Conservation (phyloP, 64 coral and sea anemone species). For the Montipora foliosa region DNA sequence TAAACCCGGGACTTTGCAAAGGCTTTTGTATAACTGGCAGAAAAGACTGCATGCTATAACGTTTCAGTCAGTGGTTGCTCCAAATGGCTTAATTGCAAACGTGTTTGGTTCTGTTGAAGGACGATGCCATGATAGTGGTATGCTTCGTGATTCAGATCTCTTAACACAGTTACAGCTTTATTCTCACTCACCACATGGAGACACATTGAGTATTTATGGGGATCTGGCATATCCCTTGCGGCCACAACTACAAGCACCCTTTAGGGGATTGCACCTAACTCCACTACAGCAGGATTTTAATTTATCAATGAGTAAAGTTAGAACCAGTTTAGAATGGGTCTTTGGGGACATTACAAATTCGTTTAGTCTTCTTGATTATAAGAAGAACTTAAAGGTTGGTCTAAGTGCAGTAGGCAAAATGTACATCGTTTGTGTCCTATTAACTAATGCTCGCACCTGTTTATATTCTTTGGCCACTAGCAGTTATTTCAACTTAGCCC, state of each 20-base stretch:
- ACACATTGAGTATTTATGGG: conserved; percentile 40
- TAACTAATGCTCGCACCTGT: conserved; percentile 25
- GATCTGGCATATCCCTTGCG: conserved; percentile 35
- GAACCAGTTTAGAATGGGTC: conserved; percentile 36
- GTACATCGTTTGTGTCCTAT: not conserved
- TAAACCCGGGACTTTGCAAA: conserved; percentile 55
- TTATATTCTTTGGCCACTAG: not conserved
- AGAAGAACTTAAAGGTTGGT: conserved; percentile 28
- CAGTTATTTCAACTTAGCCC: conserved; percentile 12
- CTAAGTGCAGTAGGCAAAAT: conserved; percentile 12
- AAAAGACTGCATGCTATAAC: not conserved
- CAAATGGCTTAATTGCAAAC: conserved; percentile 43
- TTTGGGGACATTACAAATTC: conserved; percentile 47
- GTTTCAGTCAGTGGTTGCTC: not conserved
- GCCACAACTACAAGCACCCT: conserved; percentile 36
- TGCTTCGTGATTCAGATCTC: conserved; percentile 26
- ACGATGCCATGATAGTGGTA: conserved; percentile 16
- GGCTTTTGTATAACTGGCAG: not conserved
- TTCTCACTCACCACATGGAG: conserved; percentile 16
- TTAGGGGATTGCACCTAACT: conserved; percentile 30
- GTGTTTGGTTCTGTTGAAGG: conserved; percentile 53
- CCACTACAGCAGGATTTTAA: conserved; percentile 15
- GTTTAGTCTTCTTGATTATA: conserved; percentile 50
- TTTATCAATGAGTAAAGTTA: conserved; percentile 10
- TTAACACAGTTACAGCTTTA: conserved; percentile 41